A percentile compares a stretch with the other conserved stretches of the same genome.
Conservation (phyloP, 2,113 vertebrate species). For the Chloebia gouldiae region DNA sequence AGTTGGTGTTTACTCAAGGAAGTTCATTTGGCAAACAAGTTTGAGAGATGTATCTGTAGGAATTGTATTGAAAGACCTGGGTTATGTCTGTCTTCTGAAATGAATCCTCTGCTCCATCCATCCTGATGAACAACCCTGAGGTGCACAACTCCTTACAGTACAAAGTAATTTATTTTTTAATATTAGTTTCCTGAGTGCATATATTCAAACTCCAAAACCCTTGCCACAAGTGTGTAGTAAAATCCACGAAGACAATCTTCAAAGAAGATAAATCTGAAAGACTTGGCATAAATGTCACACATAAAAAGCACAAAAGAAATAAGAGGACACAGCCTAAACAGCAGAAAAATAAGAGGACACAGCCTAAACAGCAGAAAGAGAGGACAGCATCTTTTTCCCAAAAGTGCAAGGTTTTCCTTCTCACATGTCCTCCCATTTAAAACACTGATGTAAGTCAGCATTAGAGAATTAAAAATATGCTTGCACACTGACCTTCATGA, state of each 20-base stretch:
- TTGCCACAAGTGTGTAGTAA: neutral
- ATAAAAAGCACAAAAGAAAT: neutral
- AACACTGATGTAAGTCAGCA: neutral
- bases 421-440: neutral
- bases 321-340: neutral
- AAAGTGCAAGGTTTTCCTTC: neutral
- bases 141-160: neutral
- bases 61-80: neutral
- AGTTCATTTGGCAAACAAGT: neutral
- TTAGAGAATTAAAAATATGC: neutral
- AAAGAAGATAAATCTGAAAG: neutral
- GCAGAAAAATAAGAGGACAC: neutral
- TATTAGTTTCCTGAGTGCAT: neutral
- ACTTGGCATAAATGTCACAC: neutral
- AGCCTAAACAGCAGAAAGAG: neutral
- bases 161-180: neutral
- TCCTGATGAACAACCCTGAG: neutral
- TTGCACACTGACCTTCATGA: neutral
- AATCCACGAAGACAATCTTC: neutral
- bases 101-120: neutral
- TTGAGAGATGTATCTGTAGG: neutral
- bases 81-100: neutral
- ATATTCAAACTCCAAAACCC: neutral
- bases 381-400: neutral
- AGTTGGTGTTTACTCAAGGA: constrained; percentile 45